phyloP scores from a whole-genome alignment of 2,797 vertebrate species.

The Rhabdomys pumilio region DNA sequence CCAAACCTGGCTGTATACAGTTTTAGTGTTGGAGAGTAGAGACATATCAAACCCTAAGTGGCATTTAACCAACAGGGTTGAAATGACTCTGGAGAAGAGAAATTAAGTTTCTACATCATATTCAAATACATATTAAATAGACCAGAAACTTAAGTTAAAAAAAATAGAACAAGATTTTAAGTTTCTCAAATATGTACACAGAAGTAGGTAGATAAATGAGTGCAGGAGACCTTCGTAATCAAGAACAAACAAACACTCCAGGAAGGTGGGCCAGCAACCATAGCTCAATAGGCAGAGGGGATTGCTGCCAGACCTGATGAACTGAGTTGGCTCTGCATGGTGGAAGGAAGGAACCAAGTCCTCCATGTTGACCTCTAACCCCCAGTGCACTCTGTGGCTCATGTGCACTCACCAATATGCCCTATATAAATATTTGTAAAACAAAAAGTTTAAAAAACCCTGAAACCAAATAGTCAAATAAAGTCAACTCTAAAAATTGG shows the following conservation, averaged over 20 bases:
- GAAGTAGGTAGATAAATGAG: neutral
- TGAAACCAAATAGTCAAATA: conserved; percentile 19
- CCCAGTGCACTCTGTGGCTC: neutral
- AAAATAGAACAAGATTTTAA: neutral
- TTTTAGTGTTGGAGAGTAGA: conserved; percentile 36
- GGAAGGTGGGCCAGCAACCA: neutral
- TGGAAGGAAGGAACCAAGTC: neutral
- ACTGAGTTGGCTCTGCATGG: neutral
- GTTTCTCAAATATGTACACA: neutral
- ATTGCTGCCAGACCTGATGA: neutral
- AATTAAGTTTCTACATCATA: conserved; percentile 15
- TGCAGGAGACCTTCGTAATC: neutral
- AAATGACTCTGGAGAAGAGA: conserved; percentile 44
- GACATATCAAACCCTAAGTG: neutral
- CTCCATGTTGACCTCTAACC: neutral
- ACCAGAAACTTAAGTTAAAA: conserved; percentile 55
- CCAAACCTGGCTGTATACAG: neutral
- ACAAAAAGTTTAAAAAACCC: neutral
- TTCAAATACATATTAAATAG: neutral
- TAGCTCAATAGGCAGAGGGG: neutral
- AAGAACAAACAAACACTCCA: neutral
- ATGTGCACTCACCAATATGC: neutral
- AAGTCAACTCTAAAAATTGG: conserved; percentile 4
- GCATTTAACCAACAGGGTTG: neutral
- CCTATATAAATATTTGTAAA: neutral